Evolutionary conservation across 2,888 invertebrate genomes (phyloP), one percentile per base, ranked within the genome.

Genomic region (Salticus scenicus): DNA sequence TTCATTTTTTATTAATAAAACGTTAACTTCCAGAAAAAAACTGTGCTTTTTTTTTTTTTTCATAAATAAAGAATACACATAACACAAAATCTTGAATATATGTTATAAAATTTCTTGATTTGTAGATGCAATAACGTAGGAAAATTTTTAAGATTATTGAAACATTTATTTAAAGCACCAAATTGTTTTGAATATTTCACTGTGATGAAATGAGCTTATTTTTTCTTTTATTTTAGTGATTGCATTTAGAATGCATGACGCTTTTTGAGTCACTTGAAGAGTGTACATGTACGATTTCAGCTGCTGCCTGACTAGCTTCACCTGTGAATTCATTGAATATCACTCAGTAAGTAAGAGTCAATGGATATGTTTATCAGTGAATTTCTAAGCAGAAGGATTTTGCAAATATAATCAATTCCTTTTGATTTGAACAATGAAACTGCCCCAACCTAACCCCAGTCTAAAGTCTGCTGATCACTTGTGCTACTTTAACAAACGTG

Each of bases 291-390:
- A 57, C 5, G 24, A 57, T 12, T 57, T 57, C 57, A 42, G 24
- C 64, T 80, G 37, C 73, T 57, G 67, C 57, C 75, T 82, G 82
- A 82, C 82, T 82, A 82, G 82, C 70, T 75, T 78, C 42, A 33
- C 82, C 82, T 70, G 57, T 66, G 42, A 20, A 82, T 47, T 75
- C 64, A 63, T 12, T 57, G 20, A 24, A 57, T 24, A 24, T 57
- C 57, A 57, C 57, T 5, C 17, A 17, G 20, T 57, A 57, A 24
- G 57, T 7, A 1, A 1, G 12, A 24, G 57, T 8, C 1, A 7
- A 12, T 57, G 24, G 20, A 57, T 57, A 57, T 57, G 57, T 24
- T 24, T 57, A 24, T 57, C 24, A 20, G 24, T 24, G 24, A 57
- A 57, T 24, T 57, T 12, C 57, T 7, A 57, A 57, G 24, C 24